A percentile compares a stretch with the other conserved stretches of the same genome.
phyloP scores from a whole-genome alignment of 2,888 invertebrate species.

The Alentia gelatinosa region DNA sequence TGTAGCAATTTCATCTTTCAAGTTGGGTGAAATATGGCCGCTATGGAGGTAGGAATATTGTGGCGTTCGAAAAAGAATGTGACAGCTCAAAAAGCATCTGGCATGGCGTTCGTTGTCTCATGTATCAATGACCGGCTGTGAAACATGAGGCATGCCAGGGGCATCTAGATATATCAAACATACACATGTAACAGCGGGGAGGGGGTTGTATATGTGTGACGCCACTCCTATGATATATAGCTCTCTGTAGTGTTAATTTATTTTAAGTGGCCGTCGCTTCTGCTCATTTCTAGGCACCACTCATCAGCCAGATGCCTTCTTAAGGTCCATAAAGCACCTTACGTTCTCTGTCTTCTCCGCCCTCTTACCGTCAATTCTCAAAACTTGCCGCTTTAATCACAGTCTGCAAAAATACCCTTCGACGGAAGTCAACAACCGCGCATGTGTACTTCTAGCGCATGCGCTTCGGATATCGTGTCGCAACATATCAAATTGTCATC shows the following conservation, averaged over 20 bases:
- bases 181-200: neutral
- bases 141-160: conserved; percentile 14
- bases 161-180: neutral
- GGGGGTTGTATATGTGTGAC: neutral
- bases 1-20: conserved; percentile 51
- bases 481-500: neutral
- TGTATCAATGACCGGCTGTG: conserved; percentile 26
- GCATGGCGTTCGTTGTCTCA: neutral
- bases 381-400: neutral
- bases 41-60: neutral
- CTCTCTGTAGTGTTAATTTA: neutral
- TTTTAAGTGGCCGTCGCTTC: conserved; percentile 21
- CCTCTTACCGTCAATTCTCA: neutral
- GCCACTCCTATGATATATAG: neutral
- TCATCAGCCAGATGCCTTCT: neutral
- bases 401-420: neutral
- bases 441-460: neutral
- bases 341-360: neutral
- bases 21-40: neutral
- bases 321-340: neutral
- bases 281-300: conserved; percentile 19
- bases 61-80: conserved; percentile 15
- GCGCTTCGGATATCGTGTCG: neutral
- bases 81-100: conserved; percentile 40
- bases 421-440: neutral